Base-by-base conservation (phyloP, 1,140 invertebrate species). In the Plodia interpunctella region DNA sequence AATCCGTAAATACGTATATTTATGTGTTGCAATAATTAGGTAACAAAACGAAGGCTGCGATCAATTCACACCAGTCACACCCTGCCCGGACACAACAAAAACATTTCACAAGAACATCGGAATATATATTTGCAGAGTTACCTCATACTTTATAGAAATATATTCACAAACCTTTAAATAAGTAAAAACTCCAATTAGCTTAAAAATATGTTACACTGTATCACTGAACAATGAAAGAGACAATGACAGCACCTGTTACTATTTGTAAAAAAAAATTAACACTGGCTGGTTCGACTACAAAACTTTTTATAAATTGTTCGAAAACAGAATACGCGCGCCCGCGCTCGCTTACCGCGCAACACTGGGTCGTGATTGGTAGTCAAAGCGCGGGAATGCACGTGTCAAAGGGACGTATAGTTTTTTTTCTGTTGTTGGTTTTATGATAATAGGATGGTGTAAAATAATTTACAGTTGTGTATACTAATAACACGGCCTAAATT, bases 381-480 rank as follows among this genome's bases (percentile, higher is more conserved):
- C 62, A 53, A 68, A 71, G 53, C 74, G 79, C 80, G 80, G 75
- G 74, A 81, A 83, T 69, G 74, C 69, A 68, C 62, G 66, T 76
- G 76, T 76, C 63, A 68, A 65, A 60, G 19, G 56, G 63, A 57
- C 49, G 61, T 64, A 57, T 44, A 17, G 3, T 44, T 44, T 44
- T 44, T 44, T 44, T 15, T 44, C 15, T 3, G 51, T 11, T 13
- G 32, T 35, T 35, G 32, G 32, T 44, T 44, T 44, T 44, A 44
- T 44, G 38, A 15, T 44, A 44, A 44, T 44, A 5, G 5, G 38
- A 53, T 54, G 8, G 25, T 32, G 21, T 10, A 25, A 17, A 15
- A 17, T 28, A 30, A 54, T 30, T 30, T 30, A 28, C 15, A 32
- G 25, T 54, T 32, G 20, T 25, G 25, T 25, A 10, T 25, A n/a